Percentiles rank a stretch among this genome's conserved stretches.
Evolutionary conservation across 2,797 vertebrate species (phyloP).

Genomic region (Dermochelys coriacea): DNA sequence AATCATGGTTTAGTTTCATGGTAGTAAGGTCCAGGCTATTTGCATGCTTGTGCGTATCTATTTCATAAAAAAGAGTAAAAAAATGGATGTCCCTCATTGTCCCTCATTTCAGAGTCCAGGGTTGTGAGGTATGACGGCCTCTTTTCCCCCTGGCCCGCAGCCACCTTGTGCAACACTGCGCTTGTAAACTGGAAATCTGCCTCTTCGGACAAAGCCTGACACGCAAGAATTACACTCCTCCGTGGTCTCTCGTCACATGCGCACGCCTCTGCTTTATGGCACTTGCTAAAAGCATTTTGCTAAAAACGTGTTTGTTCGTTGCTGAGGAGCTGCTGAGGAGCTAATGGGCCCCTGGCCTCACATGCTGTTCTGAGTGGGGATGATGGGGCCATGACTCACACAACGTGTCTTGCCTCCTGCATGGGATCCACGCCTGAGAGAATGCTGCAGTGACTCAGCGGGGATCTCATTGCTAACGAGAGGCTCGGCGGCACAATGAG

Average conservation of each 20-base stretch:
- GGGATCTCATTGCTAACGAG: neutral
- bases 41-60: no score
- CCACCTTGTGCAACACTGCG: neutral
- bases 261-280: neutral
- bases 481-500: neutral
- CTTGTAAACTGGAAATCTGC: neutral
- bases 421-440: neutral
- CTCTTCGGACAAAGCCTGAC: neutral
- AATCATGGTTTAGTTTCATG: no score
- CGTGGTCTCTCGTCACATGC: neutral
- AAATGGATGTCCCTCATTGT: no score
- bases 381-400: neutral
- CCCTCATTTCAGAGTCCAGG: neutral
- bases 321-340: neutral
- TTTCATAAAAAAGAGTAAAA: neutral
- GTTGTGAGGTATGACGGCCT: neutral
- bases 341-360: neutral
- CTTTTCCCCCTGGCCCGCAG: neutral
- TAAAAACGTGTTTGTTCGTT: neutral
- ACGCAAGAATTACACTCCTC: neutral
- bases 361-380: neutral
- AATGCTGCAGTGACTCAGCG: neutral
- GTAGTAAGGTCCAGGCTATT: no score
- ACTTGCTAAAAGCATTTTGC: neutral
- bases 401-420: neutral